Percentiles rank a stretch among this genome's conserved stretches.
Conservation (phyloP, 2,113 vertebrate genomes). For the Mandrillus leucophaeus region DNA sequence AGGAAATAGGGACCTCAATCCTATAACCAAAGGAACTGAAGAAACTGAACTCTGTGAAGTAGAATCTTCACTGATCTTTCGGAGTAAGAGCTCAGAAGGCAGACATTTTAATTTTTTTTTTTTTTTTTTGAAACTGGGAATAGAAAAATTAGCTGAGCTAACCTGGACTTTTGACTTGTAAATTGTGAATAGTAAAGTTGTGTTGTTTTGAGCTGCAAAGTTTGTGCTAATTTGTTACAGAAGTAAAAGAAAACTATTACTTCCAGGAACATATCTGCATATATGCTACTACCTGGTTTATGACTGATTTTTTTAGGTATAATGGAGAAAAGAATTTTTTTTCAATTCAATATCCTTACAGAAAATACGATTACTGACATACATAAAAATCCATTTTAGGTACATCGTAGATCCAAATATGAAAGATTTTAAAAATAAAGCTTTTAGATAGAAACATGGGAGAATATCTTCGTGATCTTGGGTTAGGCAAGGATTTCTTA, state of each 20-base stretch:
- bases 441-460: not conserved
- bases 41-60: not conserved
- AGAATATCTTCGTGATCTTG: not conserved
- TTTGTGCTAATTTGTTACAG: not conserved
- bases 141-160: not conserved
- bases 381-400: not conserved
- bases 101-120: not conserved
- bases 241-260: not conserved
- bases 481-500: not conserved
- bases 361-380: not conserved
- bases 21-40: not conserved
- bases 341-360: not conserved
- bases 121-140: not conserved
- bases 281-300: not conserved
- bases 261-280: not conserved
- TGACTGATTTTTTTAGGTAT: not conserved
- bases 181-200: not conserved
- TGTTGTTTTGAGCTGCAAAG: not conserved
- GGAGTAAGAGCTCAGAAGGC: not conserved
- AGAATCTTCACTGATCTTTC: not conserved
- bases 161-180: not conserved
- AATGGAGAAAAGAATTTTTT: not conserved
- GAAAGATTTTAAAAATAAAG: not conserved
- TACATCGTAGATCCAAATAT: not conserved
- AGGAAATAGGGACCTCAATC: not conserved